phyloP scores from a whole-genome alignment of 2,113 vertebrate genomes.

The Meleagris gallopavo region DNA sequence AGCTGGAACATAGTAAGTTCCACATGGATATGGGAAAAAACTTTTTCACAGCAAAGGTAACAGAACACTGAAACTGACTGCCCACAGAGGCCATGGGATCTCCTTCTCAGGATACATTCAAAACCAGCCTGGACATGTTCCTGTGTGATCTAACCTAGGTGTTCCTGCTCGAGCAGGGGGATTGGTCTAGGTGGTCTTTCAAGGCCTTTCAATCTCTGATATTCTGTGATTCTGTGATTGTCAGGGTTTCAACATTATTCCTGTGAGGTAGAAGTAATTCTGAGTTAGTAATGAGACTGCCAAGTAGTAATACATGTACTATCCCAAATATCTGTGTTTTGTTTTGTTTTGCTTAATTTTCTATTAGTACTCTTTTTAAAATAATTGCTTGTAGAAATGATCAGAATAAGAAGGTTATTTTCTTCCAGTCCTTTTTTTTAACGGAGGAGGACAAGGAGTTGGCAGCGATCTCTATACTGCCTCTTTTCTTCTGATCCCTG shows the following conservation, averaged over 20 bases:
- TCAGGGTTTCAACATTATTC: neutral
- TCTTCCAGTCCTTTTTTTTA: neutral
- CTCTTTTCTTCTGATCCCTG: neutral
- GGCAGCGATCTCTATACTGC: neutral
- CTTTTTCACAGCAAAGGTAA: too few species aligned
- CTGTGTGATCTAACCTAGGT: too few species aligned
- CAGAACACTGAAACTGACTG: too few species aligned
- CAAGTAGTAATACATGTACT: neutral
- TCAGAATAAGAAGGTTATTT: neutral
- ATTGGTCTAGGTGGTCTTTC: too few species aligned
- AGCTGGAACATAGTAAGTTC: too few species aligned
- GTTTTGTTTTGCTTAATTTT: neutral
- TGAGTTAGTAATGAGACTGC: neutral
- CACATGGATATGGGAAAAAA: too few species aligned
- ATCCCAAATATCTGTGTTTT: neutral
- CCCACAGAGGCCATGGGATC: too few species aligned
- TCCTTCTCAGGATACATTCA: too few species aligned
- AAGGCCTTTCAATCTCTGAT: too few species aligned
- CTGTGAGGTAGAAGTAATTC: neutral
- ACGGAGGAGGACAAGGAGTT: accelerated
- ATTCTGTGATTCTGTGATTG: neutral
- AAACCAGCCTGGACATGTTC: too few species aligned
- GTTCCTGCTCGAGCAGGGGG: too few species aligned
- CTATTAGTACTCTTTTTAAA: neutral
- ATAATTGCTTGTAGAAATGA: neutral